phyloP scores from a whole-genome alignment of 2,888 invertebrate genomes.

The Entomobrya multifasciata region DNA sequence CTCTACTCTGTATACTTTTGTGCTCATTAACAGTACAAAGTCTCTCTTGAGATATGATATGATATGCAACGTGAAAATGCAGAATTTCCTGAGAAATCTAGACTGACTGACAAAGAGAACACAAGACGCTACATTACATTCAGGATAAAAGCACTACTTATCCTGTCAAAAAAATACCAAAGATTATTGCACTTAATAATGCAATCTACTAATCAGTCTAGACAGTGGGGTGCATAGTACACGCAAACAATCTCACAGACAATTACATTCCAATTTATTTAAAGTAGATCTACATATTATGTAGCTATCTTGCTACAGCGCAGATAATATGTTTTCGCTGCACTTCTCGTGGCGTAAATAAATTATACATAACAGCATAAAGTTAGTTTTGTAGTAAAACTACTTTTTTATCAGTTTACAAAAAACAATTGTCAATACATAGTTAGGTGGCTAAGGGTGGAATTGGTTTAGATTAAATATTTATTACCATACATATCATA shows the following conservation, averaged over 20 bases:
- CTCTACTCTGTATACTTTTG: not conserved
- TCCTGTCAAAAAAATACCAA: conserved; percentile 41
- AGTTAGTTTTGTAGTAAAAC: no score
- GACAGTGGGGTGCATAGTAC: conserved; percentile 46
- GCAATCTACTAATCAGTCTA: not conserved
- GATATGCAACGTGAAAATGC: not conserved
- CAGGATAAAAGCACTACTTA: conserved; percentile 61
- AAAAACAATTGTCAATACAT: no score
- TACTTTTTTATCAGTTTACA: no score
- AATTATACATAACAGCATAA: no score
- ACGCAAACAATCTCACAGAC: not conserved
- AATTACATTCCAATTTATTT: not conserved
- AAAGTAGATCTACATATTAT: no score
- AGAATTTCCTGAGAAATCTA: not conserved
- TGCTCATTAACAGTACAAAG: not conserved
- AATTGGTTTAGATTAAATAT: no score
- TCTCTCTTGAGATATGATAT: not conserved
- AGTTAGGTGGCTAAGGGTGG: no score
- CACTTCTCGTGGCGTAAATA: no score
- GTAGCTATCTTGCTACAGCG: no score
- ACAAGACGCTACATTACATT: not conserved
- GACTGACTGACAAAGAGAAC: conserved; percentile 6
- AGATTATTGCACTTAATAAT: no score
- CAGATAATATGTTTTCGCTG: no score
- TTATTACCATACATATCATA: no score